Evolutionary conservation across 2,797 vertebrate genomes (phyloP).

Genomic region (Salmo trutta): DNA sequence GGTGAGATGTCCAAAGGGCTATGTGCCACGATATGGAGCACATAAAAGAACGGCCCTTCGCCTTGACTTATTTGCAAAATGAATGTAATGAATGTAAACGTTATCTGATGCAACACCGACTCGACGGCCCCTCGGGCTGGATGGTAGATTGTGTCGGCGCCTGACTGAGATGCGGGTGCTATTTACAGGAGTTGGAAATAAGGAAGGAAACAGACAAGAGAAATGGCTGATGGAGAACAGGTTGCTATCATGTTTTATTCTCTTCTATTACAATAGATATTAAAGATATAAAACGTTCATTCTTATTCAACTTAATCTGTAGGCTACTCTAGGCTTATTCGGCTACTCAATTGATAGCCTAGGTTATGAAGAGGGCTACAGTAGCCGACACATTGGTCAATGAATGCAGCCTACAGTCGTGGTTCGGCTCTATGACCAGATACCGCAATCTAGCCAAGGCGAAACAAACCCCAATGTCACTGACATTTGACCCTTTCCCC

Average conservation of each 20-base stretch:
- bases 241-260: not conserved
- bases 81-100: not conserved
- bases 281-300: too few relatives aligned
- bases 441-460: not conserved
- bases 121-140: not conserved
- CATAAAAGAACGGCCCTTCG: not conserved
- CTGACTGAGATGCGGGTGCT: conserved; percentile 35
- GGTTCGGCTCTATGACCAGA: not conserved
- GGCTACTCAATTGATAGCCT: too few relatives aligned
- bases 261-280: not conserved
- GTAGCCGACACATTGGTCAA: too few relatives aligned
- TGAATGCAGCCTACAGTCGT: not conserved
- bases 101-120: conserved; percentile 22
- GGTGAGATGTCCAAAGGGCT: conserved; percentile 16
- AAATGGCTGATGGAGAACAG: not conserved
- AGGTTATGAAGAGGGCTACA: not conserved
- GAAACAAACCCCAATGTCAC: not conserved
- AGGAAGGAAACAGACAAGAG: conserved; percentile 55
- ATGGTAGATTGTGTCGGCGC: conserved; percentile 10
- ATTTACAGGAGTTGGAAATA: conserved; percentile 33
- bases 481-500: not conserved
- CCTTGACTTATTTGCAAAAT: conserved; percentile 20
- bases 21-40: conserved; percentile 32
- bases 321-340: too few relatives aligned
- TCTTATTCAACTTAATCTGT: too few relatives aligned